Conservation (phyloP, 2,113 vertebrate species). For the Cariama cristata region DNA sequence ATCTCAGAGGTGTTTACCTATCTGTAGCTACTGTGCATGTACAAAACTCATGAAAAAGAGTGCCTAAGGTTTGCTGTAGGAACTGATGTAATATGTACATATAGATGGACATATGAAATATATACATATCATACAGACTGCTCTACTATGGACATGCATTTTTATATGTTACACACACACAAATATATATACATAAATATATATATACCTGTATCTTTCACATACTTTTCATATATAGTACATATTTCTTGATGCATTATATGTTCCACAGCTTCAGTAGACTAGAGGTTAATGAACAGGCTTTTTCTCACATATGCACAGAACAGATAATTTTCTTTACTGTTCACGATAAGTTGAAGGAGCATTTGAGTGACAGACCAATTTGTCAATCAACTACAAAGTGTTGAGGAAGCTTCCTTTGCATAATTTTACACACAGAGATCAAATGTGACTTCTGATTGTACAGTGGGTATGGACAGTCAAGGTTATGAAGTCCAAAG, state of each 20-base stretch:
- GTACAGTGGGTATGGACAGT: slow-evolving; percentile 31
- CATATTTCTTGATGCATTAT: neutral
- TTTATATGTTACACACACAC: neutral
- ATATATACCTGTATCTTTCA: neutral
- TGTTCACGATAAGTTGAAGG: slow-evolving; percentile 74
- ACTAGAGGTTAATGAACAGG: slow-evolving; percentile 70
- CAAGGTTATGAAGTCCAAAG: slow-evolving; percentile 41
- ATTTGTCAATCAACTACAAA: slow-evolving; percentile 78
- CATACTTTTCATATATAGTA: neutral
- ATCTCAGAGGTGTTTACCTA: slow-evolving; percentile 1
- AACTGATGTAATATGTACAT: neutral
- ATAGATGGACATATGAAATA: neutral
- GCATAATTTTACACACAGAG: slow-evolving; percentile 70
- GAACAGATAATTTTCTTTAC: slow-evolving; percentile 78
- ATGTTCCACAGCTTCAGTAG: slow-evolving; percentile 46
- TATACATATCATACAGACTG: neutral
- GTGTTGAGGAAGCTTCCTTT: slow-evolving; percentile 65
- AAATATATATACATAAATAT: neutral
- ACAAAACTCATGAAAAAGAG: neutral
- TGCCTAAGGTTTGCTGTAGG: neutral
- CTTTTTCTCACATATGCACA: slow-evolving; percentile 69
- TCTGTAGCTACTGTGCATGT: neutral
- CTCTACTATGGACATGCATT: neutral
- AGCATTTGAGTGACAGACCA: slow-evolving; percentile 77
- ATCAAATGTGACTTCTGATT: slow-evolving; percentile 70